These are phyloP conservation scores for Cepphus grylle DNA, from an alignment of 2,113 vertebrate species.

Conservation along the genomic window DNA sequence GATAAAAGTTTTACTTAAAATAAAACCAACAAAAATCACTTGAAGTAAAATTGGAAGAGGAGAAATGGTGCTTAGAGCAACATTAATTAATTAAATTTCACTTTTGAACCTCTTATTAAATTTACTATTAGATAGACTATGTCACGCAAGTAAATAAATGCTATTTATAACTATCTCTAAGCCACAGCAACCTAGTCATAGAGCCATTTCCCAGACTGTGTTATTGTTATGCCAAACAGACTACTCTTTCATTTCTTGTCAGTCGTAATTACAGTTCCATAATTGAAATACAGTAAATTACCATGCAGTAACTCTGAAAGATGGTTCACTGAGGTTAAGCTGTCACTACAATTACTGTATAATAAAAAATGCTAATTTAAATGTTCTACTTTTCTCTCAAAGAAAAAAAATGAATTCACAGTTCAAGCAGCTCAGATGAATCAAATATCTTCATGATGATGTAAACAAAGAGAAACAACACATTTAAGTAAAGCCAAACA, in stretches of 20 bases:
- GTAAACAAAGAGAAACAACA: conserved; percentile 15
- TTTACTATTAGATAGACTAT: neutral
- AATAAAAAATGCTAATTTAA: conserved; percentile 43
- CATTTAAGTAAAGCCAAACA: neutral
- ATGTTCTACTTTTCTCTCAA: conserved; percentile 36
- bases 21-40: neutral
- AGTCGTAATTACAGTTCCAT: conserved; percentile 72
- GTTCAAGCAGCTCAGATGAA: conserved; percentile 65
- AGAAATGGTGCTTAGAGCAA: neutral
- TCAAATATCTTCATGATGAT: conserved; percentile 53
- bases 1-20: neutral
- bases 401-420: conserved; percentile 63
- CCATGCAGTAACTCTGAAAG: conserved; percentile 59
- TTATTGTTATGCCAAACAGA: conserved; percentile 83
- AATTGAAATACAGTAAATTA: conserved; percentile 72
- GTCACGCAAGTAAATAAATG: neutral
- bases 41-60: neutral
- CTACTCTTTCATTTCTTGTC: conserved; percentile 82
- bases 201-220: conserved; percentile 70
- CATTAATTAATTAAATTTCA: neutral
- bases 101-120: conserved; percentile 7
- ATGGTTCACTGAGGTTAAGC: conserved; percentile 79
- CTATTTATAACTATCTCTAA: conserved; percentile 32
- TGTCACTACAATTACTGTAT: conserved; percentile 75
- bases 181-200: conserved; percentile 76